Conservation (phyloP, 2,888 invertebrate genomes). For the Lacanobia wlatinum region DNA sequence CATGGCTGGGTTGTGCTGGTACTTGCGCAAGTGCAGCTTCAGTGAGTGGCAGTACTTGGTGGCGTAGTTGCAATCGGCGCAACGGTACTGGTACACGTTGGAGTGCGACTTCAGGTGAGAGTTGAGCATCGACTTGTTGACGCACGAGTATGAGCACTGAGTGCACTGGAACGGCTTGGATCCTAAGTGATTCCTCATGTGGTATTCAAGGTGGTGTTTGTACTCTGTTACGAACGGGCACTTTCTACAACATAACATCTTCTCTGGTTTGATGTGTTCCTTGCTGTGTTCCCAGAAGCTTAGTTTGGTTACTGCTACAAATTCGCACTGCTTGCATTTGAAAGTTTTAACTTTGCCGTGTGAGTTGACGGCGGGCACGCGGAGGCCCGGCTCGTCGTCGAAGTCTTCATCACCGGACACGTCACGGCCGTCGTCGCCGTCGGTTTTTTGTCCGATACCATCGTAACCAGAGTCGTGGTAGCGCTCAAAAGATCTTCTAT, state of each 20-base stretch:
- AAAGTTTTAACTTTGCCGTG: constrained; percentile 97
- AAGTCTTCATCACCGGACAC: constrained; percentile 89
- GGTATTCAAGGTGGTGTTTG: constrained; percentile 99
- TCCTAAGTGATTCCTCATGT: constrained; percentile 98
- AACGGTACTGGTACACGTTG: constrained; percentile 97
- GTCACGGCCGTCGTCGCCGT: constrained; percentile 86
- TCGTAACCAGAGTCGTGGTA: constrained; percentile 90
- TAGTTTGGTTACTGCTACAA: constrained; percentile 95
- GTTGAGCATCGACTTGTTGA: constrained; percentile 99
- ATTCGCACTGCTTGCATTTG: constrained; percentile 98
- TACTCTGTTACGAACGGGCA: constrained; percentile 99
- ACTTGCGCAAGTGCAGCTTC: constrained; percentile 98
- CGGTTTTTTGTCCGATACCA: constrained; percentile 77
- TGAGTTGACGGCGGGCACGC: constrained; percentile 93
- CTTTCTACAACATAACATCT: constrained; percentile 96
- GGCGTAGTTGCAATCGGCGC: constrained; percentile 98
- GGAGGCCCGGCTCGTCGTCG: constrained; percentile 91
- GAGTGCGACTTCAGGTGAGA: constrained; percentile 99
- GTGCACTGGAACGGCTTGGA: constrained; percentile 98
- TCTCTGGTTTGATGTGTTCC: constrained; percentile 98
- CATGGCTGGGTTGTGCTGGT: constrained; percentile 97
- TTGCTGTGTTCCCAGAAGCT: constrained; percentile 98
- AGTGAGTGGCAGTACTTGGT: constrained; percentile 99
- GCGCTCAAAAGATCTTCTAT: constrained; percentile 82
- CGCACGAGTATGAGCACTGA: constrained; percentile 97